Evolutionary conservation across 2,113 vertebrate species (phyloP).

Genomic region (Aspiorhynchus laticeps): DNA sequence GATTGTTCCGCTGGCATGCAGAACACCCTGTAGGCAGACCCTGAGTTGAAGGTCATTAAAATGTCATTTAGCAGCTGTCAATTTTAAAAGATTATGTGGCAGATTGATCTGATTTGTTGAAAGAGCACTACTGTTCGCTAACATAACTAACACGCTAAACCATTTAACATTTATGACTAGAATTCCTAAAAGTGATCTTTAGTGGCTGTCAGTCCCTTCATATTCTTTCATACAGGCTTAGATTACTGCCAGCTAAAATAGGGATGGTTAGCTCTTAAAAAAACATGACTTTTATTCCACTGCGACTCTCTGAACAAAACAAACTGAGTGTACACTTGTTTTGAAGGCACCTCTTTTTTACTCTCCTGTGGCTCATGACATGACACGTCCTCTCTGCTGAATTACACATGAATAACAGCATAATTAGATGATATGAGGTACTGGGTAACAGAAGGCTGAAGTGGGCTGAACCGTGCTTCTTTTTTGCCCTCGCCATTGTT

Average conservation of each 20-base stretch:
- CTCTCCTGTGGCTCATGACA: not conserved
- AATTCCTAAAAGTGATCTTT: slow-evolving; percentile 38
- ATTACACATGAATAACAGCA: slow-evolving; percentile 62
- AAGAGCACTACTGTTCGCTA: slow-evolving; percentile 26
- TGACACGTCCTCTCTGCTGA: not conserved
- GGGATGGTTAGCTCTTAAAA: slow-evolving; percentile 16
- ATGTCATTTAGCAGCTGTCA: slow-evolving; percentile 41
- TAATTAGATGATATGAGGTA: slow-evolving; percentile 41
- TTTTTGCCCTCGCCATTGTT: not conserved
- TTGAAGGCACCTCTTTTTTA: slow-evolving; percentile 10
- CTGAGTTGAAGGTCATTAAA: slow-evolving; percentile 45
- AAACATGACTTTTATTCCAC: slow-evolving; percentile 16
- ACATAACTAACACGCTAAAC: slow-evolving; percentile 38
- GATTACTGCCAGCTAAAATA: not conserved
- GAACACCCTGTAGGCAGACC: slow-evolving; percentile 14
- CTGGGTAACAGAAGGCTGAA: slow-evolving; percentile 12
- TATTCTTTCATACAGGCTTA: slow-evolving; percentile 18
- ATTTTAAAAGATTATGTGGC: slow-evolving; percentile 17
- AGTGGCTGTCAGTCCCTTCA: not conserved
- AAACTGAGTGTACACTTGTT: slow-evolving; percentile 9
- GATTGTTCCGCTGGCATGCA: not conserved
- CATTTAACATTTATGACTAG: slow-evolving; percentile 59
- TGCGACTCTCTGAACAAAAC: not conserved
- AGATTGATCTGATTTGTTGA: slow-evolving; percentile 31
- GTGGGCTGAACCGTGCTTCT: not conserved